A percentile compares a stretch with the other conserved stretches of the same genome.
These are phyloP conservation scores for Eristalinus aeneus DNA, from an alignment of 2,888 invertebrate species.

Conservation along the genomic window DNA sequence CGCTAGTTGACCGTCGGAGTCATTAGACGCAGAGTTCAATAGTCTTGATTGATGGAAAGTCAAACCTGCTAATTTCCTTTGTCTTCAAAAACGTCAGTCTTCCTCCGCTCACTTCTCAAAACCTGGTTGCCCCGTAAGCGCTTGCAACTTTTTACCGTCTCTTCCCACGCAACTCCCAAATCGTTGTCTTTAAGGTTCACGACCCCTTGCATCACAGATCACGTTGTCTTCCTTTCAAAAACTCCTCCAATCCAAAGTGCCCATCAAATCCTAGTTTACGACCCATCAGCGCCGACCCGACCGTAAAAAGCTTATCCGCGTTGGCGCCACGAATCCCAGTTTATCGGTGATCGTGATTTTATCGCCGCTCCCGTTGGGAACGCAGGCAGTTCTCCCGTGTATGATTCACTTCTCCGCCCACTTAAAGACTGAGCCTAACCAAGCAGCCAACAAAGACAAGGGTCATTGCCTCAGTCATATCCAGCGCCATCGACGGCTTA, in stretches of 20 bases:
- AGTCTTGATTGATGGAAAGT: too few species aligned
- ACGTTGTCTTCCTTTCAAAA: neutral
- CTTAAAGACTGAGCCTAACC: neutral
- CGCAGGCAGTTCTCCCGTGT: neutral
- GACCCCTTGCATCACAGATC: too few species aligned
- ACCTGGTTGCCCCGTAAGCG: too few species aligned
- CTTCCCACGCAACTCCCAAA: too few species aligned
- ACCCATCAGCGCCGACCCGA: neutral
- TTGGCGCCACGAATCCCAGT: neutral
- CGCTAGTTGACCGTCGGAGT: too few species aligned
- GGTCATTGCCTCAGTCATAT: neutral
- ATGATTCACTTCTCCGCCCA: neutral
- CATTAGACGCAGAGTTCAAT: too few species aligned
- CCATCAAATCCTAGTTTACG: neutral
- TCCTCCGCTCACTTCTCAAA: too few species aligned
- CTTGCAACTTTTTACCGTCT: too few species aligned
- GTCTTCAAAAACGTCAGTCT: too few species aligned
- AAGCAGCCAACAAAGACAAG: neutral
- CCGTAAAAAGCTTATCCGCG: neutral
- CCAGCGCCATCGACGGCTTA: neutral
- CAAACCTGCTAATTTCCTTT: too few species aligned
- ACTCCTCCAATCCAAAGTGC: neutral
- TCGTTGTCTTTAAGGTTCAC: neutral
- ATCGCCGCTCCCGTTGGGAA: neutral
- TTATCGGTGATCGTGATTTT: neutral